These are phyloP conservation scores for Myopa tessellatipennis DNA, from an alignment of 2,888 invertebrate genomes.

Conservation along the genomic window DNA sequence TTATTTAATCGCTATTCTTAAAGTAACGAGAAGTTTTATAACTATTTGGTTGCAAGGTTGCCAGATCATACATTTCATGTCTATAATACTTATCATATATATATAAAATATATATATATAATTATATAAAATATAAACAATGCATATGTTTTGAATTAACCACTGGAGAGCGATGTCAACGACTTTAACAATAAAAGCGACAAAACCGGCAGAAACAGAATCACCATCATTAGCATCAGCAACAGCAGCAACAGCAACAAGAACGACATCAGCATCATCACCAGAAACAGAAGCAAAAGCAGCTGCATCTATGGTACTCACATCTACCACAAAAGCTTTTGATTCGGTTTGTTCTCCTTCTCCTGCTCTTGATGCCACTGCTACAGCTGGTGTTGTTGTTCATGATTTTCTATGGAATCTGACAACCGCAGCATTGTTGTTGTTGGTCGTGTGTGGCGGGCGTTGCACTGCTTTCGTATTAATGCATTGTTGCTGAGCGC, in stretches of 20 bases:
- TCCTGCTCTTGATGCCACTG: not conserved
- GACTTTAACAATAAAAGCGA: not conserved
- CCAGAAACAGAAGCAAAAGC: not conserved
- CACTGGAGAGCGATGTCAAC: constrained; percentile 23
- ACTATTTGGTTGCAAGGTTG: too few relatives aligned
- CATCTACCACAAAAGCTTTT: not conserved
- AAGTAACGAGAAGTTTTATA: too few relatives aligned
- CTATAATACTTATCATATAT: too few relatives aligned
- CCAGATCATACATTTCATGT: too few relatives aligned
- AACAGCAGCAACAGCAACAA: not conserved
- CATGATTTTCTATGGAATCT: constrained; percentile 19
- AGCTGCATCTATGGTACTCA: not conserved
- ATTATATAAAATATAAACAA: too few relatives aligned
- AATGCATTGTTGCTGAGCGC: not conserved
- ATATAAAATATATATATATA: too few relatives aligned
- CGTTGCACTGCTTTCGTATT: constrained; percentile 1
- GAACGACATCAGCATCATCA: not conserved
- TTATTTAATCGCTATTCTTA: too few relatives aligned
- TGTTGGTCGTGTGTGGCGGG: not conserved
- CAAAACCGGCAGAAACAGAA: not conserved
- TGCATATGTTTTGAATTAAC: constrained; percentile 32
- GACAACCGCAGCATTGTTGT: not conserved
- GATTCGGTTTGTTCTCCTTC: too few relatives aligned
- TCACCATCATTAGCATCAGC: not conserved
- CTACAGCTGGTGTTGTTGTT: constrained; percentile 22